These are phyloP conservation scores for Triplophysa dalaica DNA, from an alignment of 2,113 vertebrate species.

Conservation along the genomic window DNA sequence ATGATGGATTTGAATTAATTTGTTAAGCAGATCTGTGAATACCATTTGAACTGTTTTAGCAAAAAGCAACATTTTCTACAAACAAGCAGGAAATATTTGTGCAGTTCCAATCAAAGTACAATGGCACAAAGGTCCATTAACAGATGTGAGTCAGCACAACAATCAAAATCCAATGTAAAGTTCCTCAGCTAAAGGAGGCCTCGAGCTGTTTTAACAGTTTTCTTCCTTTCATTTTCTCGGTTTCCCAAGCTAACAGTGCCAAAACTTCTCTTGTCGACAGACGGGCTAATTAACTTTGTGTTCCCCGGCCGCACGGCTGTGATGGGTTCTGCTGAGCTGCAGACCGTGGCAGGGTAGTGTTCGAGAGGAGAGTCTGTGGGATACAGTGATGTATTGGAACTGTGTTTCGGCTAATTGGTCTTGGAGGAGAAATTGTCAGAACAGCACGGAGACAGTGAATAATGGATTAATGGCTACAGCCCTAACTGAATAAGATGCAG, in stretches of 20 bases:
- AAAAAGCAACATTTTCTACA: neutral
- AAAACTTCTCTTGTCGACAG: neutral
- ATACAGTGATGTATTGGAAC: neutral
- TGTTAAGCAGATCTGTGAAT: too few relatives aligned
- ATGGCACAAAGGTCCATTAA: constrained; percentile 1
- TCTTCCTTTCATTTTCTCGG: neutral
- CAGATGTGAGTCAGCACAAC: neutral
- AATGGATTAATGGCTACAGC: constrained; percentile 14
- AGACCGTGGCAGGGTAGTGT: neutral
- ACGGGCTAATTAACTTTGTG: constrained; percentile 37
- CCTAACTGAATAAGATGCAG: neutral
- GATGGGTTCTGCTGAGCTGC: neutral
- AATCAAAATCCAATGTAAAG: constrained; percentile 2
- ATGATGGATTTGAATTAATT: too few relatives aligned
- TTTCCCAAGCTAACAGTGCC: neutral
- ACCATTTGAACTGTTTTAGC: too few relatives aligned
- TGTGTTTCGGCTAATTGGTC: constrained; percentile 42
- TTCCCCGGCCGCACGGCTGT: neutral
- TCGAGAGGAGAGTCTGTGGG: neutral
- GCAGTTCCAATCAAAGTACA: neutral
- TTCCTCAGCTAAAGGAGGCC: neutral
- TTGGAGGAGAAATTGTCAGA: neutral
- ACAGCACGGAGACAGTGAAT: constrained; percentile 4
- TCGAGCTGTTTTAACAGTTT: neutral
- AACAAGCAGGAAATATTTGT: neutral